Evolutionary conservation across 1,140 invertebrate genomes (phyloP), one percentile per base, ranked within the genome.

Genomic region (Pseudomyrmex dendroicus): DNA sequence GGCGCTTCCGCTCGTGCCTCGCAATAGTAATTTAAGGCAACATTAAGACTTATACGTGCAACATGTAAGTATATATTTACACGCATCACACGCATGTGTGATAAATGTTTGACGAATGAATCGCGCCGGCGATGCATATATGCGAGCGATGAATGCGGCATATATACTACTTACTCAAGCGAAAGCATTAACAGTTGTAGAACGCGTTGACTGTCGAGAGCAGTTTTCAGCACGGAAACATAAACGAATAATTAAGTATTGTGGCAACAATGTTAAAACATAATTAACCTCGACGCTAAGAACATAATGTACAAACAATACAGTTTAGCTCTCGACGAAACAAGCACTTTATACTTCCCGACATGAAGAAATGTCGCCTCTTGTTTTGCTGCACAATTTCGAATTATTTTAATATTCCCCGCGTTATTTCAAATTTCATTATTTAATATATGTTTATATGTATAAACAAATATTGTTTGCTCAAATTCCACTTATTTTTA

Each of bases 31-130:
- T 68, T 78, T 83, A 77, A 83, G 73, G n/a, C 54, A 78, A 78
- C 48, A 67, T 78, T 54, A 61, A 83, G 66, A 83, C 63, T 67
- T 56, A 78, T 2, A 54, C 54, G 54, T 67, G 54, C 44, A 44
- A 50, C 22, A 76, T 73, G 76, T 80, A 80, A 80, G 76, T 80
- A 80, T 80, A 80, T 72, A 44, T 48, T 35, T 77, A 74, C 82
- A 83, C 72, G 62, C 62, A 83, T 77, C 82, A 78, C 82, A 83
- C 82, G 82, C 82, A 83, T 83, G 82, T 77, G 82, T 78, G 82
- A 83, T 62, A 63, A 64, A 77, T 83, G 35, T 80, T 80, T 80
- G 76, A 80, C 76, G 66, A 80, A 80, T 80, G 76, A 70, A 80
- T 59, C 54, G 54, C 46, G 66, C 66, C 76, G 48, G 57, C 54